Evolutionary conservation across 2,888 invertebrate genomes (phyloP).

Genomic region (Prosopocoilus inquinatus): DNA sequence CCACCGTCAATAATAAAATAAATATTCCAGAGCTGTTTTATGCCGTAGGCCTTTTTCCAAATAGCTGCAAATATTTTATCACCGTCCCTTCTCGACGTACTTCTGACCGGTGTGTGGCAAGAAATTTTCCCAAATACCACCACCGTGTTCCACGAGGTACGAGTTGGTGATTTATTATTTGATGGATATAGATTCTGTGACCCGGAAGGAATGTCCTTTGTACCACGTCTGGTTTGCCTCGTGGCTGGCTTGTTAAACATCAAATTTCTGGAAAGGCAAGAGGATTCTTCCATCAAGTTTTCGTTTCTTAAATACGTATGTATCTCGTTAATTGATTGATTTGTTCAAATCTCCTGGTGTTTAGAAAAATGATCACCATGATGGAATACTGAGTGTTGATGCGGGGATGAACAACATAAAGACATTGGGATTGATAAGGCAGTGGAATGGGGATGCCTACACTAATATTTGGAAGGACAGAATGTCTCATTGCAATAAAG

Average conservation of each 20-base stretch:
- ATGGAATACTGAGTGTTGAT: conserved; percentile 1
- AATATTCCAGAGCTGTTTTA: conserved; percentile 3
- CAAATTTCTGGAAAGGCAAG: neutral
- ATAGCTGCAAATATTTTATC: no score
- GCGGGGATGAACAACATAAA: conserved; percentile 2
- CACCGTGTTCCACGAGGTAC: conserved; percentile 13
- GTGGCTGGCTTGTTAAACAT: neutral
- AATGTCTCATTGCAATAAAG: conserved; percentile 3
- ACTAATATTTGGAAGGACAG: conserved; percentile 3
- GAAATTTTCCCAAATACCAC: conserved; percentile 9
- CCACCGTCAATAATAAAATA: no score
- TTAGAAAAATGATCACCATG: conserved; percentile 3
- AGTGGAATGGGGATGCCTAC: conserved; percentile 2
- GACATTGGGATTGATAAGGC: conserved; percentile 2
- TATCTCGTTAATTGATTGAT: neutral
- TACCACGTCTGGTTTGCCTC: neutral
- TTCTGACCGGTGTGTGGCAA: conserved; percentile 4
- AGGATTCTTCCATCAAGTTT: conserved; percentile 5
- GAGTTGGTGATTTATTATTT: conserved; percentile 15
- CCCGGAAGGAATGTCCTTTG: neutral
- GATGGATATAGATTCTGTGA: conserved; percentile 14
- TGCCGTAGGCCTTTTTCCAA: conserved; percentile 12
- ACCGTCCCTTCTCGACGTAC: neutral
- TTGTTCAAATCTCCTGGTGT: neutral
- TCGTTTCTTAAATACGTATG: conserved; percentile 7